phyloP scores from a whole-genome alignment of 2,888 invertebrate genomes.

The Nesidiocoris tenuis region DNA sequence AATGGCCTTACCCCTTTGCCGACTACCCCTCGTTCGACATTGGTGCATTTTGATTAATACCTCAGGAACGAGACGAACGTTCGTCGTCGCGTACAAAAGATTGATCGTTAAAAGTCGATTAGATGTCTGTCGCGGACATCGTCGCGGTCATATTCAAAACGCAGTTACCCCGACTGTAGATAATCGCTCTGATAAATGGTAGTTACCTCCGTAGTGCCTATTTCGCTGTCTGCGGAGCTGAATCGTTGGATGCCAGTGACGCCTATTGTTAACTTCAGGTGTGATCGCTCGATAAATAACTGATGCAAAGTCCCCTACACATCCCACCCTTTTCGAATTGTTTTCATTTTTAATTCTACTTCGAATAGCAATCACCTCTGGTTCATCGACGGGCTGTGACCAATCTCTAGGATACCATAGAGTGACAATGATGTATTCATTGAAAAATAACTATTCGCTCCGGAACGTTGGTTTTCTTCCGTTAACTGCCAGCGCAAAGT shows the following conservation, averaged over 20 bases:
- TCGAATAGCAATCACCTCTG: not conserved
- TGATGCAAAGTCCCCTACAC: not conserved
- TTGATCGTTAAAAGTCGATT: slow-evolving; percentile 41
- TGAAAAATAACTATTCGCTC: too few relatives aligned
- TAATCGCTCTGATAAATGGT: slow-evolving; percentile 40
- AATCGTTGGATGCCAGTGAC: slow-evolving; percentile 13
- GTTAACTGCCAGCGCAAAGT: too few relatives aligned
- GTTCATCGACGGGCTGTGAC: slow-evolving; percentile 24
- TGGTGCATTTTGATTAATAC: not conserved
- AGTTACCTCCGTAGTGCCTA: not conserved
- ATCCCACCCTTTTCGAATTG: not conserved
- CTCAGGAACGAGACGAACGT: not conserved
- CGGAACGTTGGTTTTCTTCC: too few relatives aligned
- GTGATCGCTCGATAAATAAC: slow-evolving; percentile 23
- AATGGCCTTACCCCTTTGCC: not conserved
- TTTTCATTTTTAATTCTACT: slow-evolving; percentile 1
- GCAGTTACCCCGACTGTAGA: slow-evolving; percentile 34
- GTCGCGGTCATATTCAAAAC: slow-evolving; percentile 37
- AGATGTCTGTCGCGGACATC: slow-evolving; percentile 29
- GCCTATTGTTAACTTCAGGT: slow-evolving; percentile 33
- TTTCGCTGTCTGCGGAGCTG: not conserved
- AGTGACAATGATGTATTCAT: not conserved
- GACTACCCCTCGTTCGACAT: not conserved
- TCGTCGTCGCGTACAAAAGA: slow-evolving; percentile 12
- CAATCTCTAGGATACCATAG: not conserved